Percentiles rank a stretch among this genome's conserved stretches.
phyloP scores from a whole-genome alignment of 2,797 vertebrate species.

The Orientallactaga sibirica region DNA sequence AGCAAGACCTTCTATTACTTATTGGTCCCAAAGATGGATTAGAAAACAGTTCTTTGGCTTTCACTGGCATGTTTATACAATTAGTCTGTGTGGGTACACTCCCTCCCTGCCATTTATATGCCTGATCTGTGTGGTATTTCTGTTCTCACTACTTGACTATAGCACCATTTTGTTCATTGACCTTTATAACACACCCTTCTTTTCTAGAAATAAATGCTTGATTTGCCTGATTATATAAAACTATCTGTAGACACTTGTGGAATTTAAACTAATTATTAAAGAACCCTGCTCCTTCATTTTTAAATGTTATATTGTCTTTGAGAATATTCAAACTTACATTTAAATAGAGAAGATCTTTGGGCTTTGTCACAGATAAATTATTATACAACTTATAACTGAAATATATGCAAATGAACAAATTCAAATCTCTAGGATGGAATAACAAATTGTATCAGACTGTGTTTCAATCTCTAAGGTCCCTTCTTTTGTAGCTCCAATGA shows the following conservation, averaged over 20 bases:
- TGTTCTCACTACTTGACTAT: conserved; percentile 2
- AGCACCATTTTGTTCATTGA: conserved; percentile 37
- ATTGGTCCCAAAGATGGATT: neutral
- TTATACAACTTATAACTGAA: neutral
- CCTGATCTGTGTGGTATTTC: neutral
- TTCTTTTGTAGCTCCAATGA: neutral
- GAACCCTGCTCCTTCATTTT: conserved; percentile 23
- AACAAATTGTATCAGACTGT: neutral
- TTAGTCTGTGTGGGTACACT: neutral
- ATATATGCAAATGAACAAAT: conserved; percentile 20
- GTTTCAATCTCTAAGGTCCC: neutral
- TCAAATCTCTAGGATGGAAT: neutral
- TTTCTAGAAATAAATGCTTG: conserved; percentile 34
- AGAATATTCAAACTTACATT: conserved; percentile 47
- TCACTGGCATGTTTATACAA: neutral
- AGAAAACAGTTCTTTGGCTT: neutral
- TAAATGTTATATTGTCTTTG: conserved; percentile 34
- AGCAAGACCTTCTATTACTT: neutral
- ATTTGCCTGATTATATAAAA: neutral
- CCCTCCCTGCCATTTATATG: neutral
- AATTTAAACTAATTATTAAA: conserved; percentile 58
- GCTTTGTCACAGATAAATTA: conserved; percentile 8
- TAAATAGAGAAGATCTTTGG: conserved; percentile 47
- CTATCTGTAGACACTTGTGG: neutral
- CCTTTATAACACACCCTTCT: conserved; percentile 5